Base-by-base conservation (phyloP, 2,113 vertebrate species). In the Mus pahari region DNA sequence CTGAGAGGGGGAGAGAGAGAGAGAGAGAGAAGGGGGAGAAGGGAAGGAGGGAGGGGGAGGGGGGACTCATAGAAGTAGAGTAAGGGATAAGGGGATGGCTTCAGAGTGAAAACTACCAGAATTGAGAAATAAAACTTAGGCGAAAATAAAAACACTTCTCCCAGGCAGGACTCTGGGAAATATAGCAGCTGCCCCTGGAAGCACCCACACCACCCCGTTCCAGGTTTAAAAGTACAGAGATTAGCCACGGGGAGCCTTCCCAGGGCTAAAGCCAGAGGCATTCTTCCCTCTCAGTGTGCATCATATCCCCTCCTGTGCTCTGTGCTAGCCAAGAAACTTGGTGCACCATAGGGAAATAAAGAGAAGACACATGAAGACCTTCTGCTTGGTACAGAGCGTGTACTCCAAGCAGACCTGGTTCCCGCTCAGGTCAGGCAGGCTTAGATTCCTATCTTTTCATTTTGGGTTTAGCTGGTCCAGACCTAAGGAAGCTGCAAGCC, bases 281-380 rank as follows among this genome's bases (percentile, higher is more conserved):
- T 12, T 73, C 82, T 55, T 73, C 60, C 74, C 73, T 77, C 70
- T 39, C 33, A 7, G 14, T 53, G 53, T n/a, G 66, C 17, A 16
- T 78, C 55, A 1, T 16, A 58, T 36, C 62, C 74, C 71, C 58
- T 53, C 62, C 9, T 20, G 7, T 24, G n/a, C 24, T 45, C 75
- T 78, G 62, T 58, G 14, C 89, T 88, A 66, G 78, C 88, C 86
- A 81, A 58, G 81, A 94, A 84, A 86, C 64, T 7, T 55, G 58
- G 42, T 73, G 58, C 53, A 45, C 71, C 53, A 39, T 31, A 58
- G 62, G 81, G 78, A 92, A 94, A 68, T 92, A 64, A 77, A 90
- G 55, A 77, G 9, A 71, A 62, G 12, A 62, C 74, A 62, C 73
- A 62, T 28, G 28, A n/a, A 74, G 91, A 20, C 94, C 58, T 68